phyloP scores from a whole-genome alignment of 92 coral and sea anemone genomes.

The Isaurus tuberculatus region DNA sequence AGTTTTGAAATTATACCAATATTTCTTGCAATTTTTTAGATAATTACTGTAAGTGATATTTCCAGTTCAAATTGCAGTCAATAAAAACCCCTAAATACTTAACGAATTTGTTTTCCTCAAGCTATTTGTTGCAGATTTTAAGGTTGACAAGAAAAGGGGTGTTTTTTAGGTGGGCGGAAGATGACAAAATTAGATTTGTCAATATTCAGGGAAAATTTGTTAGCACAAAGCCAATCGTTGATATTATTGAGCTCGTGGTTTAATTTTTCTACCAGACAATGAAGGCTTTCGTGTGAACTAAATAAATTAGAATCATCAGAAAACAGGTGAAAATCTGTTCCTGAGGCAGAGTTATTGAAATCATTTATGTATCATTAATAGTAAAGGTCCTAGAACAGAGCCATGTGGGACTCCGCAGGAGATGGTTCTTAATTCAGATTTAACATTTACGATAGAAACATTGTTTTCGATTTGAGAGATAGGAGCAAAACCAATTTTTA shows the following conservation, averaged over 20 bases:
- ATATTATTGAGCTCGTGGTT: not conserved
- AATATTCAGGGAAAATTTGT: not conserved
- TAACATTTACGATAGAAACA: too few species aligned
- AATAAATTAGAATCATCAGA: not conserved
- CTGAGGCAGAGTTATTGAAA: too few species aligned
- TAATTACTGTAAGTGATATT: not conserved
- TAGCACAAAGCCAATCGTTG: not conserved
- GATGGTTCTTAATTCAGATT: too few species aligned
- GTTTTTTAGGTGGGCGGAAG: too few species aligned
- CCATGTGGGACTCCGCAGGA: too few species aligned
- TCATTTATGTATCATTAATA: too few species aligned
- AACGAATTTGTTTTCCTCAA: too few species aligned
- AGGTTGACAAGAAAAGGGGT: too few species aligned
- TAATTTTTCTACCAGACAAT: not conserved
- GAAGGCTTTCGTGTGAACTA: not conserved
- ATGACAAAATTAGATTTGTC: not conserved
- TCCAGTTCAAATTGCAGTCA: not conserved
- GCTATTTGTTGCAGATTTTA: too few species aligned
- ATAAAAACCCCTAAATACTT: not conserved
- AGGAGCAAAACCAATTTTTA: too few species aligned
- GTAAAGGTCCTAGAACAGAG: too few species aligned
- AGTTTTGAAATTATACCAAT: not conserved
- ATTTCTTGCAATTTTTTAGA: not conserved
- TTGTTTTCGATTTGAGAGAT: too few species aligned
- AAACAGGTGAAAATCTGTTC: not conserved